Evolutionary conservation across 2,888 invertebrate genomes (phyloP).

Genomic region (Neria commutata): DNA sequence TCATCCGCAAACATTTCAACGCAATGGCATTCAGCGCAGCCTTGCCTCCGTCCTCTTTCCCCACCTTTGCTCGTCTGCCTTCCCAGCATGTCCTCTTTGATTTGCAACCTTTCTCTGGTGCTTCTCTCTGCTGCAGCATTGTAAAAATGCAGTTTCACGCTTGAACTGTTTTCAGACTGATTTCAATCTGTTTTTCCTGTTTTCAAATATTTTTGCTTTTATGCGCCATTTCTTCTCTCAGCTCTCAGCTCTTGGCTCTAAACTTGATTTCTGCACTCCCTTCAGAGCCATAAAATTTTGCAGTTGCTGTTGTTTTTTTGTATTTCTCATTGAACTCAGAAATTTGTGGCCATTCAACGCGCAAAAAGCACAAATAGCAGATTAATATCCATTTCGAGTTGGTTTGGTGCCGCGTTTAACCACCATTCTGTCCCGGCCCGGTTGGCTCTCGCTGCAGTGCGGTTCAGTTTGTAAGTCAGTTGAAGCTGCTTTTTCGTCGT

Average conservation of each 20-base stretch:
- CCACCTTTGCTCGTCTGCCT: too few relatives aligned
- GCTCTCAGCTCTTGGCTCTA: background rate
- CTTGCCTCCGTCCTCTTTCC: too few relatives aligned
- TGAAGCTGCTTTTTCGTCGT: slow-evolving; percentile 8
- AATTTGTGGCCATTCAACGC: background rate
- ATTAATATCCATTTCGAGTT: slow-evolving; percentile 1
- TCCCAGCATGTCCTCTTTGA: too few relatives aligned
- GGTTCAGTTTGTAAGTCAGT: slow-evolving; percentile 32
- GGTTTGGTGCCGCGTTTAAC: slow-evolving; percentile 30
- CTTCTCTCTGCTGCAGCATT: slow-evolving; percentile 1
- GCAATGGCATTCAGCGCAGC: too few relatives aligned
- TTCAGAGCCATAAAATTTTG: slow-evolving; percentile 8
- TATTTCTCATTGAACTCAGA: background rate
- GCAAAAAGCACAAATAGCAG: slow-evolving; percentile 11
- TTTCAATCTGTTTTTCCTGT: slow-evolving; percentile 52
- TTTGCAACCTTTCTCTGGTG: too few relatives aligned
- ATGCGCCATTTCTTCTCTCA: slow-evolving; percentile 20
- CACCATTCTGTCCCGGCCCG: too few relatives aligned
- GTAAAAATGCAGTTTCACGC: slow-evolving; percentile 53
- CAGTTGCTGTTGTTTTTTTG: slow-evolving; percentile 7
- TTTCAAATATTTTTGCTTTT: slow-evolving; percentile 15
- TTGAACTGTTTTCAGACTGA: slow-evolving; percentile 52
- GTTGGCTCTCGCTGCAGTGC: slow-evolving; percentile 15
- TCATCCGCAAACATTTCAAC: too few relatives aligned
- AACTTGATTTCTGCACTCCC: slow-evolving; percentile 14